These are phyloP conservation scores for Trogon surrucura DNA, from an alignment of 2,113 vertebrate genomes.

Conservation along the genomic window DNA sequence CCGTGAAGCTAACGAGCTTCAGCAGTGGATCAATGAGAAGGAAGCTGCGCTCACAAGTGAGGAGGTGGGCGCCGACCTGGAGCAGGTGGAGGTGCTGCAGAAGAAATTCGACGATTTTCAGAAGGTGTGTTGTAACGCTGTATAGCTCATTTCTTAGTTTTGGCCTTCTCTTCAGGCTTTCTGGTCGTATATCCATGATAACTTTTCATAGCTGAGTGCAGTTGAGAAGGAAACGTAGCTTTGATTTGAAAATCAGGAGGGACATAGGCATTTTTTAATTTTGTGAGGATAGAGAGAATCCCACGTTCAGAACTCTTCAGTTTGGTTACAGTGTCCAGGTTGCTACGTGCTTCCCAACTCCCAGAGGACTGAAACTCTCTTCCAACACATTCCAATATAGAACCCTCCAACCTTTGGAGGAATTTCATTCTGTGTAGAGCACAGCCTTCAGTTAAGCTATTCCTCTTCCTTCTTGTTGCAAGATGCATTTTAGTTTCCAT, in stretches of 20 bases:
- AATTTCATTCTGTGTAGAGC: not conserved
- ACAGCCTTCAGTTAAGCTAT: not conserved
- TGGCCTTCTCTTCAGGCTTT: not conserved
- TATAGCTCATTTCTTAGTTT: not conserved
- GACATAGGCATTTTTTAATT: not conserved
- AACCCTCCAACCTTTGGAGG: not conserved
- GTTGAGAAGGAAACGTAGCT: not conserved
- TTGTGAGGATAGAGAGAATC: not conserved
- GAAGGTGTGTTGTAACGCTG: slow-evolving; percentile 80
- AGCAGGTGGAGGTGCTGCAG: slow-evolving; percentile 98
- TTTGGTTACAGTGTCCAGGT: not conserved
- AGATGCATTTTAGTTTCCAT: not conserved
- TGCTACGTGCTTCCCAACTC: not conserved
- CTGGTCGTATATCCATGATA: fast-evolving
- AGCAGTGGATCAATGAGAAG: slow-evolving; percentile 99
- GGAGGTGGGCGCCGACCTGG: slow-evolving; percentile 94
- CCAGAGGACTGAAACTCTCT: not conserved
- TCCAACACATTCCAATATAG: not conserved
- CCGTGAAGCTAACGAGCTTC: slow-evolving; percentile 94
- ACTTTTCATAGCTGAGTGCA: not conserved
- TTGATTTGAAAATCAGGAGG: not conserved
- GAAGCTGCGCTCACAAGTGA: slow-evolving; percentile 91
- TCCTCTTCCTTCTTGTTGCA: not conserved
- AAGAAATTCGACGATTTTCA: slow-evolving; percentile 99
- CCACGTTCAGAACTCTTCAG: not conserved